Base-by-base conservation (phyloP, 2,888 invertebrate species). In the Pteria penguin region DNA sequence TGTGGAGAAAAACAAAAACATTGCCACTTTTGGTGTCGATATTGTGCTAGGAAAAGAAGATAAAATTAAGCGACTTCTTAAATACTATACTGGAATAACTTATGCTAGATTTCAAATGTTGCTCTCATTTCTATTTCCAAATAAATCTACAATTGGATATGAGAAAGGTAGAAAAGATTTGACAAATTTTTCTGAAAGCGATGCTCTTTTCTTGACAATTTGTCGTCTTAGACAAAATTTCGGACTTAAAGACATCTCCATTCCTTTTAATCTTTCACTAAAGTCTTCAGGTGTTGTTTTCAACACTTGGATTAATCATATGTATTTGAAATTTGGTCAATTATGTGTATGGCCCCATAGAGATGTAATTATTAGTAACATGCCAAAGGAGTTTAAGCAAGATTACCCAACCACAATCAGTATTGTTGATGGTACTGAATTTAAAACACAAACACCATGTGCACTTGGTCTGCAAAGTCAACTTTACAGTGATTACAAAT, bases 361-460 rank as follows among this genome's bases (percentile, higher is more conserved):
- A 36, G 52, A 75, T n/a, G 27, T 57, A 1, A 36, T 82, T 2
- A 62, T 73, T 1, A n/a, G 45, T 1, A 67, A 75, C 5, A 80
- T 82, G 80, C 78, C 80, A 27, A 3, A 3, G 4, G 63, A 79
- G 11, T 79, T 65, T 29, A 79, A 55, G 26, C 22, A 36, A 29
- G 79, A 81, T 5, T 79, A 76, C 69, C 79, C 79, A 27, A 69
- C 31, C n/a, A 74, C 76, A 1, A 4, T 79, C 2, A 36, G 69
- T 1, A 81, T 82, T 54, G 14, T 81, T 4, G 81, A 82, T 65
- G 73, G 79, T 5, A 82, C 75, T 2, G 76, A 82, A 67, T 2
- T 76, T 1, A 79, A 74, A 63, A 62, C 71, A 3, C 65, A 82
- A 54, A 70, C 58, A 32, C 79, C 79, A 33, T 68, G n/a, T 26